These are phyloP conservation scores for Ylistrum balloti DNA, from an alignment of 1,140 invertebrate genomes.

Conservation along the genomic window DNA sequence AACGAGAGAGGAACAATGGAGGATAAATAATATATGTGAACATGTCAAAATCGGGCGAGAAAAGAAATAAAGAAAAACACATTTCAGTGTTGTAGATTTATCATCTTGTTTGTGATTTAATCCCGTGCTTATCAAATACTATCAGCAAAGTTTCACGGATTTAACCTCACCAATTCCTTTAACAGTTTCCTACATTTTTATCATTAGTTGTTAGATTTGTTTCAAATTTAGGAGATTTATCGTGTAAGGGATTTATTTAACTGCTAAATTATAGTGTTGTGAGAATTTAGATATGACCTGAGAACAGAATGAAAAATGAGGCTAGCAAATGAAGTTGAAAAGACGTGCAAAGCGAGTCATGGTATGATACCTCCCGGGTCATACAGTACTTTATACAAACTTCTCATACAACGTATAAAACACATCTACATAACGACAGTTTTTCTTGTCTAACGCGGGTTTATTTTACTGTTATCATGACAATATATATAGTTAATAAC, in stretches of 20 bases:
- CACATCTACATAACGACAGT: too few species aligned
- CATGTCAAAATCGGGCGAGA: constrained; percentile 1
- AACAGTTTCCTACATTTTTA: not conserved
- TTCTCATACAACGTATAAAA: too few species aligned
- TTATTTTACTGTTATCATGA: too few species aligned
- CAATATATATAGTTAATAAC: too few species aligned
- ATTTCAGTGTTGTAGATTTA: not conserved
- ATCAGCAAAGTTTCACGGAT: not conserved
- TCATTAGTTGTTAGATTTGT: not conserved
- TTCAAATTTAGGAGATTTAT: not conserved
- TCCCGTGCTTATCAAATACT: too few species aligned
- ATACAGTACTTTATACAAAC: not conserved
- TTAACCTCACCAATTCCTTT: not conserved
- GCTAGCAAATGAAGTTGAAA: not conserved
- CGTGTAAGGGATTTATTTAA: not conserved
- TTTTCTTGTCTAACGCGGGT: too few species aligned
- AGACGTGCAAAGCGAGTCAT: not conserved
- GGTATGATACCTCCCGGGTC: not conserved
- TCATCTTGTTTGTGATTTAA: not conserved
- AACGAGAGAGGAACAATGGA: not conserved
- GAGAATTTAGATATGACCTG: not conserved
- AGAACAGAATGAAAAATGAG: not conserved
- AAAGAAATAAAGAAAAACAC: constrained; percentile 4
- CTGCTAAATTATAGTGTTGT: not conserved
- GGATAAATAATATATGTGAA: not conserved